Conservation (phyloP, 2,888 invertebrate genomes). For the Esperia sulphurella region DNA sequence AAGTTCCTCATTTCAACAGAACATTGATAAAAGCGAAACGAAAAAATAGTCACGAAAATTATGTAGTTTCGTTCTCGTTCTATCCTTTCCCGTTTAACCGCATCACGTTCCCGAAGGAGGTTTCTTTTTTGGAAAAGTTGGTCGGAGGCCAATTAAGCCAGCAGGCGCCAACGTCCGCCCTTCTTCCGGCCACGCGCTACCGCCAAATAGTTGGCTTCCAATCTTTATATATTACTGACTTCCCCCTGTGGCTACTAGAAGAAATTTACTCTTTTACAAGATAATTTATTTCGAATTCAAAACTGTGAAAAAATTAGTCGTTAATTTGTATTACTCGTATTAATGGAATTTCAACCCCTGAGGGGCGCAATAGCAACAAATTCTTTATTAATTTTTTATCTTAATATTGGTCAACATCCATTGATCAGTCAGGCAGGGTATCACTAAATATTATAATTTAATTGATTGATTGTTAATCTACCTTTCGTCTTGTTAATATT, state of each 20-base stretch:
- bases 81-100: slow-evolving; percentile 42
- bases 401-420: too few relatives aligned
- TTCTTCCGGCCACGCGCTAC: slow-evolving; percentile 42
- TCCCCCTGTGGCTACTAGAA: background rate
- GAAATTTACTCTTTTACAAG: background rate
- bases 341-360: background rate
- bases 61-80: slow-evolving; percentile 35
- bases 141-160: slow-evolving; percentile 65
- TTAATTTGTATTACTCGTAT: background rate
- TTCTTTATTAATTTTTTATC: too few relatives aligned
- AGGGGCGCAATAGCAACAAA: too few relatives aligned
- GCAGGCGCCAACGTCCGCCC: slow-evolving; percentile 46
- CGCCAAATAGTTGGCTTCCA: slow-evolving; percentile 38
- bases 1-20: background rate
- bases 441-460: too few relatives aligned
- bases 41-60: slow-evolving; percentile 25
- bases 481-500: too few relatives aligned
- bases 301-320: too few relatives aligned
- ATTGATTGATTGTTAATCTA: too few relatives aligned
- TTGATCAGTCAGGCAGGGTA: too few relatives aligned
- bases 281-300: too few relatives aligned
- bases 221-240: slow-evolving; percentile 27
- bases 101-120: slow-evolving; percentile 37
- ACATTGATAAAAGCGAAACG: slow-evolving; percentile 10
- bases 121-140: slow-evolving; percentile 28